Evolutionary conservation across 2,888 invertebrate species (phyloP).

Genomic region (Ceramica pisi): DNA sequence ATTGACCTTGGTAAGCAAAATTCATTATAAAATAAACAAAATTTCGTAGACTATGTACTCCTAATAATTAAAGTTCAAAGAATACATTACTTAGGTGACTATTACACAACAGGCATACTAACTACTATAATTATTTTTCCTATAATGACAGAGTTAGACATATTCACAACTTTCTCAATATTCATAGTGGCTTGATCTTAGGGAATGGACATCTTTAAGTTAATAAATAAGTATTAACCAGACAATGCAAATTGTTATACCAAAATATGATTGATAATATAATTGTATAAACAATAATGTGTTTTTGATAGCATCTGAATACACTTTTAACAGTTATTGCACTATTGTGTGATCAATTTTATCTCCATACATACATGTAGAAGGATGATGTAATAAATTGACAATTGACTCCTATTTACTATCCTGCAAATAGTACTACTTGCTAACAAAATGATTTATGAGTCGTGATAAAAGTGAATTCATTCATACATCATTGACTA

Average conservation of each 20-base stretch:
- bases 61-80: slow-evolving; percentile 42
- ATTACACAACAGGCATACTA: slow-evolving; percentile 6
- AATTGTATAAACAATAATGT: slow-evolving; percentile 46
- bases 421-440: slow-evolving; percentile 24
- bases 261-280: slow-evolving; percentile 17
- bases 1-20: slow-evolving; percentile 45
- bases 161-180: background rate
- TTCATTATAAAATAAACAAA: slow-evolving; percentile 39
- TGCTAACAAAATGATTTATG: slow-evolving; percentile 10
- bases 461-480: slow-evolving; percentile 20
- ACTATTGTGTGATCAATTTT: slow-evolving; percentile 36
- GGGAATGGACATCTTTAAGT: background rate
- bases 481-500: background rate
- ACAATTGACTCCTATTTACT: slow-evolving; percentile 26
- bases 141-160: background rate
- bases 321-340: slow-evolving; percentile 29
- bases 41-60: slow-evolving; percentile 42
- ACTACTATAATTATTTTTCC: background rate
- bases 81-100: slow-evolving; percentile 42
- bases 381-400: slow-evolving; percentile 41
- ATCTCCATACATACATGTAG: slow-evolving; percentile 21
- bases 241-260: slow-evolving; percentile 1
- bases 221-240: slow-evolving; percentile 4
- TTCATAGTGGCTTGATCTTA: background rate
- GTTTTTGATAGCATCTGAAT: slow-evolving; percentile 27